phyloP scores from a whole-genome alignment of 2,797 vertebrate genomes.

The Chrysocyon brachyurus region DNA sequence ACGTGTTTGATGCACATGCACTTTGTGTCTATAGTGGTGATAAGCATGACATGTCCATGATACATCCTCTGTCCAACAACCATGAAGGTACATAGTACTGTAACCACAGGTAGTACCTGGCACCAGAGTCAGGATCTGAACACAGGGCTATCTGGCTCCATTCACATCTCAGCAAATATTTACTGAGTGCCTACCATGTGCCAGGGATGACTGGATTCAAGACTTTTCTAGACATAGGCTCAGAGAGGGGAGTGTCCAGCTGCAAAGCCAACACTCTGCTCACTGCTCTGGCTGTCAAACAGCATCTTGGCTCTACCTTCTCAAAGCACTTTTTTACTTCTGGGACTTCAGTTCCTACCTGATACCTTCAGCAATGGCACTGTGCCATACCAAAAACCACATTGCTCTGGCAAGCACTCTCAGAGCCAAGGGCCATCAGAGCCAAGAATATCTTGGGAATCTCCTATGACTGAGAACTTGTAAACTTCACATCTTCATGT shows the following conservation, averaged over 20 bases:
- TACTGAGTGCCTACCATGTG: fast-evolving
- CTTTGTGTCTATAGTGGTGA: too few relatives aligned
- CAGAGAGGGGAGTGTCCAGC: not conserved
- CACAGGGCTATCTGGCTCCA: not conserved
- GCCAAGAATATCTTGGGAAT: not conserved
- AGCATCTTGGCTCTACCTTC: not conserved
- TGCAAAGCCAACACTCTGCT: not conserved
- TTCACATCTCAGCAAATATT: not conserved
- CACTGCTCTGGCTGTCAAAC: not conserved
- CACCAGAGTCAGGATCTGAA: not conserved
- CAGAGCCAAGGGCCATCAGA: not conserved
- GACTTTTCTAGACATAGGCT: not conserved
- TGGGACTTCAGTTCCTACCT: not conserved
- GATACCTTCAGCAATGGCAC: not conserved
- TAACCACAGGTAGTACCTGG: not conserved
- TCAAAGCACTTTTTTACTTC: not conserved
- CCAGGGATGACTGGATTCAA: not conserved
- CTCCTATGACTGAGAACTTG: not conserved
- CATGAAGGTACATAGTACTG: not conserved
- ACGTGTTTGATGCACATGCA: fast-evolving
- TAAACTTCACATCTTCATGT: not conserved
- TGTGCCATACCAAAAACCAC: not conserved
- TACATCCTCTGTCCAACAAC: not conserved
- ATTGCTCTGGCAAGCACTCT: not conserved
- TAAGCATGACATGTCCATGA: not conserved